Evolutionary conservation across 2,113 vertebrate genomes (phyloP).

Genomic region (Thermophis baileyi): DNA sequence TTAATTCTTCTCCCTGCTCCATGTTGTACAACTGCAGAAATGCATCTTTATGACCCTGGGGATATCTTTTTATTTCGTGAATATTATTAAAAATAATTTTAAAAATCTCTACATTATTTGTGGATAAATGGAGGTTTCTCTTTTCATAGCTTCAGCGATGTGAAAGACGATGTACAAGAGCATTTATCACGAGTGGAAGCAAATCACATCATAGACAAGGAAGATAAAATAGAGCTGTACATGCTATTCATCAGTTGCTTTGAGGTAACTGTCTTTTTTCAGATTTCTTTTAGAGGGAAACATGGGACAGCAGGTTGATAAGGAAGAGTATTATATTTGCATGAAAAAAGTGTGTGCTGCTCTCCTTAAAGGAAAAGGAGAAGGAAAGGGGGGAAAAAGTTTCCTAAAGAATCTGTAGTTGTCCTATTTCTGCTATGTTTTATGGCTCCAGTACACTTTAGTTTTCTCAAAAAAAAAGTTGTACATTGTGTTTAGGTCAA

Average conservation of each 20-base stretch:
- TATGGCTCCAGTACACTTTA: neutral
- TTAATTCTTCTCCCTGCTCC: neutral
- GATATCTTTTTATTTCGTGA: neutral
- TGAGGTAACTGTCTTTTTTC: constrained; percentile 69
- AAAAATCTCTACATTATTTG: neutral
- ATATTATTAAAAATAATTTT: neutral
- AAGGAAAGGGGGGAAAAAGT: neutral
- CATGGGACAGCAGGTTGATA: neutral
- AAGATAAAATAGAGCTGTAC: constrained; percentile 85
- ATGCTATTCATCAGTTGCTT: constrained; percentile 86
- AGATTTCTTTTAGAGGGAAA: neutral
- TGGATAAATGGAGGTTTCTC: constrained; percentile 26
- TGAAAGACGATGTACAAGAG: constrained; percentile 78
- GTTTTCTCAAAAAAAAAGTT: neutral
- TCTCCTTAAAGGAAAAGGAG: neutral
- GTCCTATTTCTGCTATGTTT: neutral
- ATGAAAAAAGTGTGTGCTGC: neutral
- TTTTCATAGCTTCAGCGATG: constrained; percentile 78
- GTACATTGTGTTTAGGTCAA: neutral
- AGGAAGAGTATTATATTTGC: neutral
- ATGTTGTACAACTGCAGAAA: neutral
- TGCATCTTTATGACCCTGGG: neutral
- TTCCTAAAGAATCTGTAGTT: neutral
- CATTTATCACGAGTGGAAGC: constrained; percentile 78
- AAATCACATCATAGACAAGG: constrained; percentile 68